A percentile compares a stretch with the other conserved stretches of the same genome.
Evolutionary conservation across 2,113 vertebrate genomes (phyloP).

Genomic region (Bambusicola thoracicus): DNA sequence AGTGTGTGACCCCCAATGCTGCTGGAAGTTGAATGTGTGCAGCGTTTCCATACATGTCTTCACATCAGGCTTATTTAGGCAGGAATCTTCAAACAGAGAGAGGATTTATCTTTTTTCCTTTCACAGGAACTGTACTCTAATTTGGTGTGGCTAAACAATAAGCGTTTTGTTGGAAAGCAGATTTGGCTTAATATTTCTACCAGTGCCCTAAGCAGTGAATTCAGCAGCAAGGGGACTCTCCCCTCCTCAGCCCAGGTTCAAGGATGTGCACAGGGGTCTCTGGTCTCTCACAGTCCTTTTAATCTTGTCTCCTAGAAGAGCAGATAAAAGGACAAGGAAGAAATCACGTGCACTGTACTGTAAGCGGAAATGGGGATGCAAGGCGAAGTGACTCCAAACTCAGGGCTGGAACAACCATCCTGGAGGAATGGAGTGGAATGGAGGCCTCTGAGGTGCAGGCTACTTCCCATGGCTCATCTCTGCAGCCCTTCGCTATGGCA

Average conservation of each 20-base stretch:
- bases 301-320: background rate
- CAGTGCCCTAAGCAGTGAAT: background rate
- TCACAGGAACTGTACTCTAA: background rate
- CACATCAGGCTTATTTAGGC: background rate
- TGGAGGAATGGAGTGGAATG: background rate
- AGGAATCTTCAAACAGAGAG: background rate
- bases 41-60: background rate
- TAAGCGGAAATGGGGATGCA: background rate
- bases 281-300: background rate
- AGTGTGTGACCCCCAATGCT: too few species aligned
- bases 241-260: background rate
- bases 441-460: background rate
- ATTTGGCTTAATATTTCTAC: background rate
- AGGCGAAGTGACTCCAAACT: background rate
- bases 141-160: background rate
- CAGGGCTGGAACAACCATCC: background rate
- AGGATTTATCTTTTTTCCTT: background rate
- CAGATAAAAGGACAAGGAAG: background rate
- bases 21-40: background rate
- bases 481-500: background rate
- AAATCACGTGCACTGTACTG: background rate
- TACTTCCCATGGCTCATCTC: background rate
- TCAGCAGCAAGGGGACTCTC: background rate
- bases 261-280: background rate
- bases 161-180: background rate